Evolutionary conservation across 2,888 invertebrate species (phyloP).

Genomic region (Piscicola geometra): DNA sequence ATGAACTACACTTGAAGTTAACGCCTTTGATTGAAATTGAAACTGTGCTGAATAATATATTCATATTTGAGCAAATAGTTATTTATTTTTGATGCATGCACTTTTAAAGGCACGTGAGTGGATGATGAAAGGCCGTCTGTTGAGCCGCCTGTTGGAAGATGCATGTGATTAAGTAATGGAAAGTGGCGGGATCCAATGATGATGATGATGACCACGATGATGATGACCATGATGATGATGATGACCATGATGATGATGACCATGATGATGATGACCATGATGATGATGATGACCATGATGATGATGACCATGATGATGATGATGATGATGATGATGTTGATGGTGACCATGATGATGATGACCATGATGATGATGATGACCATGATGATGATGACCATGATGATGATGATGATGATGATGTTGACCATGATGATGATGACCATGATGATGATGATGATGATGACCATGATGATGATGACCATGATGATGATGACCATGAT

Average conservation of each 20-base stretch:
- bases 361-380: slow-evolving; percentile 37
- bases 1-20: too few relatives aligned
- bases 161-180: too few relatives aligned
- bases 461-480: slow-evolving; percentile 35
- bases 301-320: slow-evolving; percentile 38
- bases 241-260: slow-evolving; percentile 10
- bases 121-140: too few relatives aligned
- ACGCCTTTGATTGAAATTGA: too few relatives aligned
- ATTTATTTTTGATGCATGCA: too few relatives aligned
- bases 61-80: too few relatives aligned
- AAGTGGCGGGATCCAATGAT: not conserved
- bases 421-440: slow-evolving; percentile 35
- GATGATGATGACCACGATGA: slow-evolving; percentile 40
- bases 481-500: slow-evolving; percentile 34
- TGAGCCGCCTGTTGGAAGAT: too few relatives aligned
- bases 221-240: slow-evolving; percentile 36
- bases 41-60: too few relatives aligned
- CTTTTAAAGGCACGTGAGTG: too few relatives aligned
- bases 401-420: slow-evolving; percentile 32
- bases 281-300: slow-evolving; percentile 39
- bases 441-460: slow-evolving; percentile 34
- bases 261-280: slow-evolving; percentile 26
- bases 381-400: slow-evolving; percentile 39
- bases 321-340: slow-evolving; percentile 39
- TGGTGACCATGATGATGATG: slow-evolving; percentile 29